A percentile compares a stretch with the other conserved stretches of the same genome.
phyloP scores from a whole-genome alignment of 2,888 invertebrate species.

The Polyploca ridens region DNA sequence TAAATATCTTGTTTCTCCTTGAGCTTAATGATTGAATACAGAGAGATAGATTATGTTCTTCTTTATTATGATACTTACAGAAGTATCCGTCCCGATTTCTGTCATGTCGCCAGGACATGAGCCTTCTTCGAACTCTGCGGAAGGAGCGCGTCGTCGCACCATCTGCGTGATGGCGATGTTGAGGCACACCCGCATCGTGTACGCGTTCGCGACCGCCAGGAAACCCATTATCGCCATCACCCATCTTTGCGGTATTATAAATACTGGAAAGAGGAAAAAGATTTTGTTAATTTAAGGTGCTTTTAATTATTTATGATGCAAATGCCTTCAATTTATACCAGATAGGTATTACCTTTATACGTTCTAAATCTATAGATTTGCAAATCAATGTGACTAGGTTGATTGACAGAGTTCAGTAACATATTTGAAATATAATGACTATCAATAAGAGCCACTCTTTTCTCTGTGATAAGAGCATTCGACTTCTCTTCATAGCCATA shows the following conservation, averaged over 20 bases:
- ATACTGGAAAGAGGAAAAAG: conserved; percentile 66
- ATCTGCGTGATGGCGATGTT: conserved; percentile 90
- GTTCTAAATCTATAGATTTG: too few species aligned
- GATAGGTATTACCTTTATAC: too few species aligned
- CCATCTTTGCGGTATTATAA: conserved; percentile 88
- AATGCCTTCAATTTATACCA: too few species aligned
- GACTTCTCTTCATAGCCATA: too few species aligned
- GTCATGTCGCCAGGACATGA: conserved; percentile 62
- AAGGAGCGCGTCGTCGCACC: conserved; percentile 69
- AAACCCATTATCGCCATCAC: conserved; percentile 90
- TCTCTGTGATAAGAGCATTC: too few species aligned
- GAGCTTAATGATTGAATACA: background rate
- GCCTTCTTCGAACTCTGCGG: conserved; percentile 59
- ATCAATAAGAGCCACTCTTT: too few species aligned
- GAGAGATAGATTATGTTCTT: background rate
- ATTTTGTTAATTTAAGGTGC: background rate
- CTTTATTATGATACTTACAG: conserved; percentile 46
- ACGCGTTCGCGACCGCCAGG: conserved; percentile 89
- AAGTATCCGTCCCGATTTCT: conserved; percentile 48
- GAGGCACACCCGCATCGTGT: conserved; percentile 90
- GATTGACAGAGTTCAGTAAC: too few species aligned
- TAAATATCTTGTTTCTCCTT: background rate
- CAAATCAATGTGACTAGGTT: too few species aligned
- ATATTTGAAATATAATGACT: too few species aligned
- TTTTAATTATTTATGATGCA: background rate